Evolutionary conservation across 2,888 invertebrate species (phyloP), one percentile per base, ranked within the genome.

Genomic region (Spicauda simplicius): DNA sequence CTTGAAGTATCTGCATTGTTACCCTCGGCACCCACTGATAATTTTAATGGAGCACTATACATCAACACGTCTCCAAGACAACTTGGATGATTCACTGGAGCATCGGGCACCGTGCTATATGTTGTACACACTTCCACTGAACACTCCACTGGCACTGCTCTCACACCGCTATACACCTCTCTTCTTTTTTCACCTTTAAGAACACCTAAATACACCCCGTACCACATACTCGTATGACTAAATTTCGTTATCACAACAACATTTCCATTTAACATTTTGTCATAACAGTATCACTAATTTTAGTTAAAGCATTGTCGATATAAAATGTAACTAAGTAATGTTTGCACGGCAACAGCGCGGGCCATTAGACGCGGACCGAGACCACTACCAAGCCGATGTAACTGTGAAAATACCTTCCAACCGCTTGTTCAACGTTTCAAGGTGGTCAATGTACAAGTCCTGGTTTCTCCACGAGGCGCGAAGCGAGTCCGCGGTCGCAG

Each of bases 381-480:
- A 84, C 82, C 94, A 86, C 91, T 90, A 91, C 87, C 87, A 89
- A 90, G 90, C 86, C 90, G 90, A 84, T 78, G 78, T 76, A 81
- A 88, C 88, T 84, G 77, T 90, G 87, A 87, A 91, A 94, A 94
- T 96, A 96, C 96, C 96, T 96, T 96, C 96, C 95, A 96, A 95
- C 94, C 95, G 94, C 92, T 95, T 93, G 88, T 95, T 94, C 93
- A 96, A 95, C 77, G 95, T 93, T 94, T 97, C 96, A 88, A 97
- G 94, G 82, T 94, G 94, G 86, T 96, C 95, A 91, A 96, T 94
- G 94, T 96, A 97, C 84, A 94, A 94, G 91, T 96, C 96, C 94
- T 96, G 96, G 87, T 94, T 94, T 87, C 94, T 94, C 96, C 96
- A 96, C 82, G 95, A 95, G 86, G 94, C 93, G 78, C 94, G 94